Conservation (phyloP, 2,888 invertebrate genomes). For the Hesperia comma region DNA sequence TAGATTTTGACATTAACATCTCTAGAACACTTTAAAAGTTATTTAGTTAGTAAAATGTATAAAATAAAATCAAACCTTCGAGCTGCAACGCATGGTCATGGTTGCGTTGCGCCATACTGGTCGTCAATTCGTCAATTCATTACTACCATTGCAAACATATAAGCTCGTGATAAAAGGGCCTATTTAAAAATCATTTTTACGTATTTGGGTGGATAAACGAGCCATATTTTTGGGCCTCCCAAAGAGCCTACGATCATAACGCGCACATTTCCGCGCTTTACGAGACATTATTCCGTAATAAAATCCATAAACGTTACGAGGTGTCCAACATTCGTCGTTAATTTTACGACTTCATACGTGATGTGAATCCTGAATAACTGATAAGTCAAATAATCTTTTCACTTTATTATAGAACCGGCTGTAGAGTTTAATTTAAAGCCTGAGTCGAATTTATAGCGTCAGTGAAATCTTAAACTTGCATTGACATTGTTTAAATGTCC, state of each 20-base stretch:
- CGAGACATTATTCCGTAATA: slow-evolving; percentile 23
- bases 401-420: slow-evolving; percentile 27
- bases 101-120: no score
- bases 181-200: slow-evolving; percentile 13
- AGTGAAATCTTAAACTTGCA: slow-evolving; percentile 8
- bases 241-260: slow-evolving; percentile 4
- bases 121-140: no score
- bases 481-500: slow-evolving; percentile 4
- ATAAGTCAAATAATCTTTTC: slow-evolving; percentile 27
- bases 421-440: slow-evolving; percentile 8
- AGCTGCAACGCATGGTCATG: no score
- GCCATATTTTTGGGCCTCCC: slow-evolving; percentile 22
- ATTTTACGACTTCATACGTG: slow-evolving; percentile 28
- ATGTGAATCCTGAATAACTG: slow-evolving; percentile 15
- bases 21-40: no score
- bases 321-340: slow-evolving; percentile 13
- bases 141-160: not conserved
- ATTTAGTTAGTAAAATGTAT: no score
- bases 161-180: slow-evolving; percentile 1
- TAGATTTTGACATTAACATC: no score
- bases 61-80: no score
- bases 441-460: slow-evolving; percentile 19
- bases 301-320: slow-evolving; percentile 24
- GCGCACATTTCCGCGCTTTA: slow-evolving; percentile 23
- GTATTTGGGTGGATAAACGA: not conserved